Evolutionary conservation across 2,113 vertebrate species (phyloP).

Genomic region (Cricetomys ansorgei): DNA sequence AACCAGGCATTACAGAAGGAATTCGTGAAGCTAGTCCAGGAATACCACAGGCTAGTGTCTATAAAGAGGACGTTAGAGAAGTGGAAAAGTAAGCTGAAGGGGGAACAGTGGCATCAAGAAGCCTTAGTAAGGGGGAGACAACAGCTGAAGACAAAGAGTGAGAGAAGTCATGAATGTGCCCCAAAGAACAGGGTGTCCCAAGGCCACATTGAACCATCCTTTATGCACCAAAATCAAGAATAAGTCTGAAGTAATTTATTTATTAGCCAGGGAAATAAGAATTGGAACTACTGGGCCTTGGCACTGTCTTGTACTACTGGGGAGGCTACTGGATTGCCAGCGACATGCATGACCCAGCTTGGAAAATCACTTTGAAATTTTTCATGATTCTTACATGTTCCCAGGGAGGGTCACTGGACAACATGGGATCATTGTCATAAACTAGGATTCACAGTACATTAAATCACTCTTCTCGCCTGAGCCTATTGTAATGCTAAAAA

Average conservation of each 20-base stretch:
- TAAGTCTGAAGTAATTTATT: neutral
- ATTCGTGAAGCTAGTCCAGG: neutral
- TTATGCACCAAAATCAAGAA: neutral
- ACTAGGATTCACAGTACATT: neutral
- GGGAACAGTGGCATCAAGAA: constrained; percentile 42
- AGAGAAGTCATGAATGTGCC: neutral
- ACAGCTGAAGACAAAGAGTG: neutral
- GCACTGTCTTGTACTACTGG: neutral
- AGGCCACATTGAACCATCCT: neutral
- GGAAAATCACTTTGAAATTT: neutral
- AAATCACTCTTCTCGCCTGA: neutral
- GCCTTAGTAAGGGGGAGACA: neutral
- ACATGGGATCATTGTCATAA: neutral
- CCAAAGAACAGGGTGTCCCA: neutral
- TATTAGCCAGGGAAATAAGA: neutral
- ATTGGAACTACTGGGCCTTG: neutral
- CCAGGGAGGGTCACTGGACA: rapidly evolving
- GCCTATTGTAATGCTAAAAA: neutral
- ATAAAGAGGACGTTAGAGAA: constrained; percentile 49
- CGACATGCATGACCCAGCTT: neutral
- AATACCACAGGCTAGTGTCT: constrained; percentile 42
- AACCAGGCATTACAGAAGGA: neutral
- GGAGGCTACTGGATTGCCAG: neutral
- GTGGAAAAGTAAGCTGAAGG: constrained; percentile 29
- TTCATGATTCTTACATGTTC: neutral